These are phyloP conservation scores for Phyllopteryx taeniolatus DNA, from an alignment of 2,113 vertebrate species.

Conservation along the genomic window DNA sequence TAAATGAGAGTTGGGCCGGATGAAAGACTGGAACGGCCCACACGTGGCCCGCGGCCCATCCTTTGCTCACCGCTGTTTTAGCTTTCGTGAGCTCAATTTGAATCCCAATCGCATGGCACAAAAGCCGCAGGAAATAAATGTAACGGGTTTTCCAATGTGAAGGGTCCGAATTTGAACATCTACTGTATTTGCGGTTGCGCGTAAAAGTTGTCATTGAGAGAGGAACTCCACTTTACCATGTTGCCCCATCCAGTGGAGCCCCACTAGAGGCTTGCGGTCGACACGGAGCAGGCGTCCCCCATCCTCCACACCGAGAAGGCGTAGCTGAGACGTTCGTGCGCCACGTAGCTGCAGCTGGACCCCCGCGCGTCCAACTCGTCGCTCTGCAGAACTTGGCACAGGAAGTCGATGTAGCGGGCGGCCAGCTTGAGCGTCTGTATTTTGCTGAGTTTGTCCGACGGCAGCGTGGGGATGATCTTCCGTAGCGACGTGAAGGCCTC, in stretches of 20 bases:
- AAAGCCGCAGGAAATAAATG: not conserved
- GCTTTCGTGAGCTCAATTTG: too few species aligned
- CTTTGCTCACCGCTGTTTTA: not conserved
- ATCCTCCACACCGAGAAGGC: slow-evolving; percentile 99
- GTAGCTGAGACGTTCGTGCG: slow-evolving; percentile 95
- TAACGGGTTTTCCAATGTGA: not conserved
- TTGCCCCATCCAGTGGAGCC: slow-evolving; percentile 12
- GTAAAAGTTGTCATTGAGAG: slow-evolving; percentile 21
- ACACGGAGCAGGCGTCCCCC: slow-evolving; percentile 97
- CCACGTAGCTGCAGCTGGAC: slow-evolving; percentile 97
- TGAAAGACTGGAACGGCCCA: not conserved
- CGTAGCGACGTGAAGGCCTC: slow-evolving; percentile 93
- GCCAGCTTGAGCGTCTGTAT: slow-evolving; percentile 97
- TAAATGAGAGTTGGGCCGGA: not conserved
- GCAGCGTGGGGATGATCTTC: slow-evolving; percentile 97
- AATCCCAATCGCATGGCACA: not conserved
- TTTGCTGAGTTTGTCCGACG: slow-evolving; percentile 98
- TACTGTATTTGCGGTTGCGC: not conserved
- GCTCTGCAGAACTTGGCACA: slow-evolving; percentile 95
- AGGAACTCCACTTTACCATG: slow-evolving; percentile 31
- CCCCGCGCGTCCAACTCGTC: slow-evolving; percentile 97
- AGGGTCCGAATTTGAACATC: not conserved
- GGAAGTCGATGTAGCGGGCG: slow-evolving; percentile 95
- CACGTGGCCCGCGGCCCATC: not conserved
- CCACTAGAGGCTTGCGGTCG: slow-evolving; percentile 89